phyloP scores from a whole-genome alignment of 2,797 vertebrate species.

The Enteromius thamalakanensis region DNA sequence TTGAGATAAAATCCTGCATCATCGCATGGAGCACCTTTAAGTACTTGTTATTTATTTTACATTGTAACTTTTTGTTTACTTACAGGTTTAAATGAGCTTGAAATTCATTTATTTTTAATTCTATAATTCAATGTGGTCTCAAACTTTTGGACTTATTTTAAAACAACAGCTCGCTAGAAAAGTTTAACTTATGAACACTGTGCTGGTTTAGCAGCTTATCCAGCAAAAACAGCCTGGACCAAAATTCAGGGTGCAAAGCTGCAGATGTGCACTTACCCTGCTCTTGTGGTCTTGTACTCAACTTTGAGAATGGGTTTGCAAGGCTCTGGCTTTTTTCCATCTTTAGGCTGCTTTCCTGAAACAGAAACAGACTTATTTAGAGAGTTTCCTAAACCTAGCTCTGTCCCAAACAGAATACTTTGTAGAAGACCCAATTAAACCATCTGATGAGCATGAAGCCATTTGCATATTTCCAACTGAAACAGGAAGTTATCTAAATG shows the following conservation, averaged over 20 bases:
- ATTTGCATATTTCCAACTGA: background rate
- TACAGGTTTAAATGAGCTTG: background rate
- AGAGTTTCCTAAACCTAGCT: background rate
- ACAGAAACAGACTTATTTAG: conserved; percentile 65
- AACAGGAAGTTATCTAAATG: background rate
- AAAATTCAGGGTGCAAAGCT: background rate
- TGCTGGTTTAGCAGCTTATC: background rate
- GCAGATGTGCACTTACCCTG: conserved; percentile 81
- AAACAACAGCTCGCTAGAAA: background rate
- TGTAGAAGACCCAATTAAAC: background rate
- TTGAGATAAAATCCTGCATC: no score
- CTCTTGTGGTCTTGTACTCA: conserved; percentile 97
- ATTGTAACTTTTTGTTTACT: background rate
- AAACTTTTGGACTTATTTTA: background rate
- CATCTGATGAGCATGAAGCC: background rate
- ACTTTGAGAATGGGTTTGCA: conserved; percentile 99
- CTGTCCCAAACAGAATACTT: background rate
- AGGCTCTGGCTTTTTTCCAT: conserved; percentile 98
- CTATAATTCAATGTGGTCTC: background rate
- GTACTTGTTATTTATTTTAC: conserved; percentile 1
- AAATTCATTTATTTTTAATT: background rate
- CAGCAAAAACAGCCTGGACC: background rate
- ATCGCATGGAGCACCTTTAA: no score
- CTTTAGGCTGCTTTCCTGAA: conserved; percentile 98
- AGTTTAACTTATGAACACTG: background rate